These are phyloP conservation scores for Dasypogon diadema DNA, from an alignment of 2,888 invertebrate genomes.

Conservation along the genomic window DNA sequence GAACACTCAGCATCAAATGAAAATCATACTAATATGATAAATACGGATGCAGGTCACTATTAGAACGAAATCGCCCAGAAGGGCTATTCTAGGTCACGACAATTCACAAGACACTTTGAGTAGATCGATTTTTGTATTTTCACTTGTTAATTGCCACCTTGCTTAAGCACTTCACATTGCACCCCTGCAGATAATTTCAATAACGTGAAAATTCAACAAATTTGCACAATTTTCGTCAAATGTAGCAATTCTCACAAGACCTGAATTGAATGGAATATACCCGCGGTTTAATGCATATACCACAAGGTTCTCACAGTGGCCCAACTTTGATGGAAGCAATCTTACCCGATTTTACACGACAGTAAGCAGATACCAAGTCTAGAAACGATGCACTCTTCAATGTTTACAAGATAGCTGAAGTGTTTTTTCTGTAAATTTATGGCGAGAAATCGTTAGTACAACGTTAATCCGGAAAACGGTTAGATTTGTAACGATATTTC, in stretches of 20 bases:
- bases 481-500: background rate
- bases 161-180: background rate
- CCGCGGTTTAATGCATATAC: too few relatives aligned
- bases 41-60: background rate
- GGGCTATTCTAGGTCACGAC: conserved; percentile 1
- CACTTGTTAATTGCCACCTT: background rate
- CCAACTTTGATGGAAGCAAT: background rate
- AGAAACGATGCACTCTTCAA: background rate
- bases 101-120: background rate
- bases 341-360: background rate
- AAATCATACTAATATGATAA: background rate
- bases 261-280: too few relatives aligned
- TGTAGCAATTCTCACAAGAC: too few relatives aligned
- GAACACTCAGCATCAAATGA: background rate
- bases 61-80: background rate
- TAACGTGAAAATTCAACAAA: background rate
- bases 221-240: too few relatives aligned
- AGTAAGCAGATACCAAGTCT: background rate
- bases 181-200: background rate
- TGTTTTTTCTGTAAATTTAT: background rate
- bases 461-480: background rate
- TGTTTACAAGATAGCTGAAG: background rate
- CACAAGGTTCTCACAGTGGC: background rate
- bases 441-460: background rate
- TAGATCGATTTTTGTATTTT: conserved; percentile 4